Evolutionary conservation across 2,113 vertebrate species (phyloP), one percentile per base, ranked within the genome.

Genomic region (Rhizomys pruinosus): DNA sequence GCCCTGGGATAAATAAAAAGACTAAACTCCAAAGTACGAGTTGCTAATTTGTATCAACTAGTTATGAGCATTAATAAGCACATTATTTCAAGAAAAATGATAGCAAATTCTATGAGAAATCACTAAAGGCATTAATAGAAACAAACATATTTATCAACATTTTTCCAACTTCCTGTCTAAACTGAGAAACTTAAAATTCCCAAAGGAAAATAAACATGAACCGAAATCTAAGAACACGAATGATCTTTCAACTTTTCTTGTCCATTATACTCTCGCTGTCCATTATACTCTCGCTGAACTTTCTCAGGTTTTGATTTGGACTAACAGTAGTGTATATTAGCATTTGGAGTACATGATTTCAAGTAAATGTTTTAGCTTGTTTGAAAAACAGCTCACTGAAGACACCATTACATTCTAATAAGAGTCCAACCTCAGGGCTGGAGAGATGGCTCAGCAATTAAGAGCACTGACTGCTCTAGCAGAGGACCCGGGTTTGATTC

Each of bases 261-360:
- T 78, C 29, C 87, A 59, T 64, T 95, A 79, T 68, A 22, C 74
- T 78, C 52, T n/a, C n/a, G n/a, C n/a, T 78, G n/a, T 78, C 29
- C 87, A 59, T 64, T 95, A 79, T 68, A 88, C 59, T 86, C 32
- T n/a, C n/a, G n/a, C n/a, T 89, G 42, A 92, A 64, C 72, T 82
- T 85, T 47, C 16, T 91, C 29, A 89, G 87, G 32, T 34, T 92
- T 87, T 95, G 76, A 87, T 90, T 69, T 20, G 39, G 59, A 89
- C n/a, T 61, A 95, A 90, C 4, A 66, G 7, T 61, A 22, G 32
- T 12, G 37, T 59, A 84, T 59, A 84, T 85, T 52, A 86, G 11
- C 74, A 86, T 74, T 55, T 84, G 13, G 37, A 90, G 57, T 84
- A 39, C 52, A 84, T 39, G 37, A 11, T 91, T 84, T 95, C 71